Conservation (phyloP, 2,888 invertebrate genomes). For the Apeira syringaria region DNA sequence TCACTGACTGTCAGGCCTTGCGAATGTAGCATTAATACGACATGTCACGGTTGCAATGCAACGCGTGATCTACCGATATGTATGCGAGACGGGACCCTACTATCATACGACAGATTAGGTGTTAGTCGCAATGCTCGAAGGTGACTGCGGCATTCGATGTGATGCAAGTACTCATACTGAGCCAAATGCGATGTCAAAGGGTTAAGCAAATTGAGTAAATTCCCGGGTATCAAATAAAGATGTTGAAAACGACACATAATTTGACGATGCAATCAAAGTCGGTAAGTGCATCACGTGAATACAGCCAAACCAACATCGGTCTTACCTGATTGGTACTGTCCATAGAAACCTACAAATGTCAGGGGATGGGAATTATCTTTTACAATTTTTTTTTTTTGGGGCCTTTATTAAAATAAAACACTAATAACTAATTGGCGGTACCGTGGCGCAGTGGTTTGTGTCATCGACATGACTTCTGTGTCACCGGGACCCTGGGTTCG, state of each 20-base stretch:
- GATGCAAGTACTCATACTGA: not conserved
- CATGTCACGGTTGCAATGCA: conserved; percentile 56
- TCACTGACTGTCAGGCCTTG: conserved; percentile 45
- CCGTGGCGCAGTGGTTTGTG: too few species aligned
- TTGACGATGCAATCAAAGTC: conserved; percentile 1
- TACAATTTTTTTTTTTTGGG: too few species aligned
- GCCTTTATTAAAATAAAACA: too few species aligned
- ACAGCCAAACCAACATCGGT: too few species aligned
- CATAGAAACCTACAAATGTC: too few species aligned
- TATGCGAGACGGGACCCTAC: conserved; percentile 50
- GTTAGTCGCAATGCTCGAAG: not conserved
- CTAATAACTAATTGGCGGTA: too few species aligned
- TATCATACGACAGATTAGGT: not conserved
- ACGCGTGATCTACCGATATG: conserved; percentile 64
- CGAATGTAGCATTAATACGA: conserved; percentile 58
- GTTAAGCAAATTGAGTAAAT: conserved; percentile 2
- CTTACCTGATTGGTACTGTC: too few species aligned
- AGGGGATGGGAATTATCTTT: too few species aligned
- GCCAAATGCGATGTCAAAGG: conserved; percentile 1
- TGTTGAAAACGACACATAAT: conserved; percentile 2
- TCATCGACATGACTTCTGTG: too few species aligned
- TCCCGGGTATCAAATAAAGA: conserved; percentile 3
- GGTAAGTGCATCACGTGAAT: too few species aligned
- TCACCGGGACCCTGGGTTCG: too few species aligned
- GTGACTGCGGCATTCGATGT: conserved; percentile 4